Evolutionary conservation across 1,140 invertebrate species (phyloP).

Genomic region (Meteorus sp.): DNA sequence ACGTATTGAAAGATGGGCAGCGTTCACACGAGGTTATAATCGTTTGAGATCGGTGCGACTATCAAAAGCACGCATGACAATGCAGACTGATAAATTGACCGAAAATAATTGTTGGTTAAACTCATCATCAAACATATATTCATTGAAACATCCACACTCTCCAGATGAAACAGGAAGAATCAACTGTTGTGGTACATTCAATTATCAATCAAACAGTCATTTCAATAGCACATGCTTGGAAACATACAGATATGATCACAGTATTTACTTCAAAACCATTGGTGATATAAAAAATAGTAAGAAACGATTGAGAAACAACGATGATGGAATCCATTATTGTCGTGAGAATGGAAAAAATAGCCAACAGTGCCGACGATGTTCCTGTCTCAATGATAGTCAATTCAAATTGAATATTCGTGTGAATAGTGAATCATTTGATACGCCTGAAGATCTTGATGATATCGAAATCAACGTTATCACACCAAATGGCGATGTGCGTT

Average conservation of each 20-base stretch:
- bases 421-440: constrained; percentile 5
- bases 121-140: constrained; percentile 30
- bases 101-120: constrained; percentile 34
- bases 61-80: constrained; percentile 39
- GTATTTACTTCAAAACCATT: constrained; percentile 56
- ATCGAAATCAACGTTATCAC: background rate
- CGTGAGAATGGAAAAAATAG: no score
- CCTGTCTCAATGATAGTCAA: background rate
- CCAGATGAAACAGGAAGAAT: constrained; percentile 41
- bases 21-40: constrained; percentile 50
- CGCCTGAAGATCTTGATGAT: background rate
- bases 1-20: constrained; percentile 51
- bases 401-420: constrained; percentile 1
- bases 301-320: background rate
- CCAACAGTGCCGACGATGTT: background rate
- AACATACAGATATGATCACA: constrained; percentile 52
- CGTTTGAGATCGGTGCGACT: constrained; percentile 42
- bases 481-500: background rate
- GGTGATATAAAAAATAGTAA: constrained; percentile 44
- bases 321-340: constrained; percentile 1
- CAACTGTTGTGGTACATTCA: constrained; percentile 46
- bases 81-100: constrained; percentile 40
- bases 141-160: constrained; percentile 28
- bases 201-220: constrained; percentile 50
- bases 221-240: constrained; percentile 51